Base-by-base conservation (phyloP, 2,797 vertebrate species). In the Danio kyathit region DNA sequence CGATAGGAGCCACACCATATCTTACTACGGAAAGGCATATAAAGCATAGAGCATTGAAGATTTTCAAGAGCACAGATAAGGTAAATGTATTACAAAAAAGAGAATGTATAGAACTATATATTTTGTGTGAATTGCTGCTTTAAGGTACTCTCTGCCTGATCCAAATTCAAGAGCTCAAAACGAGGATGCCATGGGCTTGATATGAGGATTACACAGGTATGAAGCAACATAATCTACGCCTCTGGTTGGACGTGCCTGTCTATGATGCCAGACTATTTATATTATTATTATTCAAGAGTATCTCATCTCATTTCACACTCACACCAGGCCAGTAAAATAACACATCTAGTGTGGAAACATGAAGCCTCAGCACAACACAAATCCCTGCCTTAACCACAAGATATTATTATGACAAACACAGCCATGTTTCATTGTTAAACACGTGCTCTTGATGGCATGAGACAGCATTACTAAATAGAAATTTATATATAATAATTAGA, bases 151-250 rank as follows among this genome's bases (percentile, higher is more conserved):
- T 75, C 72, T 71, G 51, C 67, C 29, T 79, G 43, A 71, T 57
- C 41, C 41, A 83, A 74, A 81, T 76, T 75, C 75, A 60, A n/a
- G 71, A 51, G 74, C 60, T 86, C 88, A 85, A 75, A 84, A 75
- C 16, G 13, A 38, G 44, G 54, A 76, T 84, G 69, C 82, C 76
- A 70, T 87, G 80, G 88, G 80, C 86, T 82, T 89, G 81, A 86
- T 86, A 86, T 73, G 72, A 84, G 87, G 83, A 87, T 89, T 88
- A 90, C 87, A 74, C 75, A 89, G 80, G 84, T 88, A 85, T 60
- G 57, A 84, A 44, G 44, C 17, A 85, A 76, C 66, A 61, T 77
- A 89, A 88, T 88, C 80, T 89, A 79, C 59, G 63, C 84, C 41
- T 79, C 44, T 54, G 4, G 9, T 70, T 38, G 51, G 21, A 19